phyloP scores from a whole-genome alignment of 2,113 vertebrate species.

The Poeciliopsis occidentalis region DNA sequence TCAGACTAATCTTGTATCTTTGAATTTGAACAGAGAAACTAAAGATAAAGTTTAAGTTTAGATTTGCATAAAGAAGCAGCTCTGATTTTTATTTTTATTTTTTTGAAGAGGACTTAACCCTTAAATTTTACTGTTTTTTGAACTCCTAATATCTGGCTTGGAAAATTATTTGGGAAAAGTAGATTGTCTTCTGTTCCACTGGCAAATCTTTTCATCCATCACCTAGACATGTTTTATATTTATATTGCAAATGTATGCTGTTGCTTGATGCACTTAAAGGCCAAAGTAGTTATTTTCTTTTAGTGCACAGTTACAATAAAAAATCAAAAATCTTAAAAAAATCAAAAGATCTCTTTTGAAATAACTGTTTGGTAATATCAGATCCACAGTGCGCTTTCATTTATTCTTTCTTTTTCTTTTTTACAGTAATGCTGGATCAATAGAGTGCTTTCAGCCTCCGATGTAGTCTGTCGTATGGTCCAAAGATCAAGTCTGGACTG shows the following conservation, averaged over 20 bases:
- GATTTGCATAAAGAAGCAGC: background rate
- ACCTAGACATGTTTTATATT: no score
- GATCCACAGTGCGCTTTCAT: conserved; percentile 13
- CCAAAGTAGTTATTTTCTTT: no score
- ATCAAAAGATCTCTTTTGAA: background rate
- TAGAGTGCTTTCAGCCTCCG: conserved; percentile 34
- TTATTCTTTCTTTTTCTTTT: background rate
- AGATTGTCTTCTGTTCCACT: background rate
- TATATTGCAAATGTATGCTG: no score
- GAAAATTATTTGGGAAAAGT: conserved; percentile 36
- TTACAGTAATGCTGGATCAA: conserved; percentile 25
- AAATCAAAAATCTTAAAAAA: background rate
- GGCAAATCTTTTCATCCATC: background rate
- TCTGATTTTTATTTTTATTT: background rate
- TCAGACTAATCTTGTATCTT: background rate
- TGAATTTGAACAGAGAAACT: background rate
- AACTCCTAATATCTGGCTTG: conserved; percentile 76
- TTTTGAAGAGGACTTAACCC: conserved; percentile 72
- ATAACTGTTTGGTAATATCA: background rate
- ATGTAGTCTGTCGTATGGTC: conserved; percentile 54
- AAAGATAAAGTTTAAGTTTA: background rate
- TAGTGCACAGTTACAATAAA: no score
- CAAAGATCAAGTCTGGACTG: conserved; percentile 57
- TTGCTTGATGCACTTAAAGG: no score
- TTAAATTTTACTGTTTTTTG: conserved; percentile 66